These are phyloP conservation scores for Maconellicoccus hirsutus DNA, from an alignment of 1,140 invertebrate species.

Conservation along the genomic window DNA sequence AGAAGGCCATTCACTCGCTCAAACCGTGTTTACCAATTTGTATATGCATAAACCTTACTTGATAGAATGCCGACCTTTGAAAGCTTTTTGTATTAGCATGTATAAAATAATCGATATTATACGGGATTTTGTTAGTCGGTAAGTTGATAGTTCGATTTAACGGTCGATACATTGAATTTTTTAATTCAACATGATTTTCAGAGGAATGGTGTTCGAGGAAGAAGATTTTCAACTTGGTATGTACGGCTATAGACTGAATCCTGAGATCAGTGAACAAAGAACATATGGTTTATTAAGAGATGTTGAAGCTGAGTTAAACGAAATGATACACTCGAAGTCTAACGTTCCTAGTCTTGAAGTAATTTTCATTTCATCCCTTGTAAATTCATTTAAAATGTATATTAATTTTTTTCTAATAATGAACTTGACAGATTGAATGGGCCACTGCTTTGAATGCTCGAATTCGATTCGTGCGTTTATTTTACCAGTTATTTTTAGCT, in stretches of 20 bases:
- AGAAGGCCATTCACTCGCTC: conserved; percentile 88
- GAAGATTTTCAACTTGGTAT: conserved; percentile 92
- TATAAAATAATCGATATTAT: conserved; percentile 87
- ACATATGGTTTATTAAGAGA: conserved; percentile 74
- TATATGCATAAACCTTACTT: conserved; percentile 83
- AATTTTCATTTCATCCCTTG: neutral
- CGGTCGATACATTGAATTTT: too few species aligned
- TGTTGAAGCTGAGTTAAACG: conserved; percentile 73
- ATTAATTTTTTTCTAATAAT: neutral
- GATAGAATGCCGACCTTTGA: conserved; percentile 71
- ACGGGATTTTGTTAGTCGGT: conserved; percentile 76
- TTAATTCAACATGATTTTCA: conserved; percentile 19
- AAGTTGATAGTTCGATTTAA: neutral
- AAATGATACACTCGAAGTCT: conserved; percentile 18
- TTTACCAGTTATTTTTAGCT: conserved; percentile 65
- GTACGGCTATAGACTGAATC: conserved; percentile 79
- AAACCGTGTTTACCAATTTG: conserved; percentile 94
- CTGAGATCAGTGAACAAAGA: conserved; percentile 70
- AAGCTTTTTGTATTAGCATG: conserved; percentile 74
- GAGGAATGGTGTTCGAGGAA: conserved; percentile 76
- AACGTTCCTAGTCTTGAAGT: neutral
- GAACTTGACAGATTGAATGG: conserved; percentile 40
- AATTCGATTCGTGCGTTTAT: conserved; percentile 71
- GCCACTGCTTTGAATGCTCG: conserved; percentile 60
- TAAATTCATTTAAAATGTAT: neutral